Evolutionary conservation across 1,140 invertebrate genomes (phyloP).

Genomic region (Drosophila varians): DNA sequence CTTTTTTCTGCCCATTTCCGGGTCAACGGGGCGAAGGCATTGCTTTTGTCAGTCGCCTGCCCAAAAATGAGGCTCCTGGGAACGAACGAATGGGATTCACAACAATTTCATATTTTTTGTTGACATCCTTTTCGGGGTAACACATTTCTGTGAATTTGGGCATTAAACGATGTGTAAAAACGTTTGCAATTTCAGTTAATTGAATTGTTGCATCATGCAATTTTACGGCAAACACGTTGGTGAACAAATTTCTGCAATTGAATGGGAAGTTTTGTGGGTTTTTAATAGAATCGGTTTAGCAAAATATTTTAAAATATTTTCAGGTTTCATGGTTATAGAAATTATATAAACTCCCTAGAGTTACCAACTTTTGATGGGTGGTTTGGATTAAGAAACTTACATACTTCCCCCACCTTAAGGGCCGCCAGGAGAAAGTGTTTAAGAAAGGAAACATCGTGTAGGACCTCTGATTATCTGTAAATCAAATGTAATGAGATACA

Average conservation of each 20-base stretch:
- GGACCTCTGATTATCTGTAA: slow-evolving; percentile 53
- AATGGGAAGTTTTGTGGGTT: neutral
- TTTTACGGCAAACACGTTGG: slow-evolving; percentile 39
- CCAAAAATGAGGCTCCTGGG: slow-evolving; percentile 28
- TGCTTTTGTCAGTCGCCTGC: slow-evolving; percentile 8
- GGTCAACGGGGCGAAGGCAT: slow-evolving; percentile 31
- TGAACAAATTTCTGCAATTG: no score
- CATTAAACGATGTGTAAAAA: slow-evolving; percentile 73
- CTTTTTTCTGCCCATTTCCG: slow-evolving; percentile 43
- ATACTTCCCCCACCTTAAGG: neutral
- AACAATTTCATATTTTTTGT: slow-evolving; percentile 13
- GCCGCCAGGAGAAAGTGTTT: slow-evolving; percentile 38
- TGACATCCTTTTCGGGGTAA: slow-evolving; percentile 28
- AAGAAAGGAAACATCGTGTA: slow-evolving; percentile 27
- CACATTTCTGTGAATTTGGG: slow-evolving; percentile 51
- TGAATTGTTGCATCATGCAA: slow-evolving; percentile 54
- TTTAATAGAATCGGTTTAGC: neutral
- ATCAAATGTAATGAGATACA: slow-evolving; percentile 67
- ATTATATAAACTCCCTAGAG: no score
- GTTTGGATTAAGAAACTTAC: no score
- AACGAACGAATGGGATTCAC: slow-evolving; percentile 19
- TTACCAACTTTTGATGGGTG: neutral
- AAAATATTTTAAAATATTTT: no score
- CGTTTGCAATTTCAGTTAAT: slow-evolving; percentile 66
- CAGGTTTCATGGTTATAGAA: no score